Base-by-base conservation (phyloP, 2,888 invertebrate species). In the Sarcophaga variegata region DNA sequence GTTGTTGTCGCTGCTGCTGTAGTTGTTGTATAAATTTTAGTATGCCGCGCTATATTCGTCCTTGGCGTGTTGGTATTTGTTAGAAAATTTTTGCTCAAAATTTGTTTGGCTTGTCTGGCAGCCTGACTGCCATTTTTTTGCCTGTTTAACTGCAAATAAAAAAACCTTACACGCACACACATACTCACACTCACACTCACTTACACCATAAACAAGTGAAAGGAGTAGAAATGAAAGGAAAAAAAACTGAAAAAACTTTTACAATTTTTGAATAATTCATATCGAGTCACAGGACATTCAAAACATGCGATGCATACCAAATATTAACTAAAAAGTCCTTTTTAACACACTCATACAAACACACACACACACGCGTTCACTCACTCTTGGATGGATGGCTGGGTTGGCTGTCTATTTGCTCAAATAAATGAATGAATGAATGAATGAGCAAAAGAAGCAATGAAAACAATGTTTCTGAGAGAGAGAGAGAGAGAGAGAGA, bases 291-390 rank as follows among this genome's bases (percentile, higher is more conserved):
- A 93, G 92, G 92, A 92, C 93, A 92, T 93, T 93, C 91, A 91
- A 92, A 92, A 92, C 92, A 93, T 92, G 91, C 93, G 90, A 92
- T 93, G 93, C 93, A 93, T 92, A 92, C 90, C 91, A 92, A 93
- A 93, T 93, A 92, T 90, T 89, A 93, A 88, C 83, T 75, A 74
- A 75, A 66, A 59, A 85, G 86, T 85, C 74, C 47, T 49, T 63
- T 45, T 60, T 22, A 66, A 63, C 10, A 49, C 54, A 27, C 12
- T 22, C 64, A 77, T 49, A 54, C 20, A 80, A 60, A 60, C 49
- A 72, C 62, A 25, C n/a, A 70, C 37, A 47, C 54, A 60, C 37
- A 47, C 45, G 49, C 37, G 49, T 47, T 76, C 14, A 64, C 64
- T 25, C 22, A 81, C 49, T 25, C 27, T 74, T 27, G 14, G 11